Conservation (phyloP, 2,888 invertebrate species). For the Diarsia rubi region DNA sequence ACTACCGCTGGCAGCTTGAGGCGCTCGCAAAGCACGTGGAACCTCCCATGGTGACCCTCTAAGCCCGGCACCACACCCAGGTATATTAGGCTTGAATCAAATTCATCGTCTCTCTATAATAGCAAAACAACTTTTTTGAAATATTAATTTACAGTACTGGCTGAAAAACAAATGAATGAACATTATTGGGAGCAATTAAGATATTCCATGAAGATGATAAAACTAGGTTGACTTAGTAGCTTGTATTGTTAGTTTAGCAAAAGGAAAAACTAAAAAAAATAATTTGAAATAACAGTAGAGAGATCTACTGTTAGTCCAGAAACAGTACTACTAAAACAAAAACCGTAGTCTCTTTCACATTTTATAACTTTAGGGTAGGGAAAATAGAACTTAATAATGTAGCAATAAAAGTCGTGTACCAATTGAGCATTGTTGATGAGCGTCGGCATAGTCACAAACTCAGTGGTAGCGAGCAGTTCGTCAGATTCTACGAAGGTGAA, state of each 20-base stretch:
- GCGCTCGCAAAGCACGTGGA: conserved; percentile 70
- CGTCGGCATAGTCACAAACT: conserved; percentile 50
- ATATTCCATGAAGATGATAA: background rate
- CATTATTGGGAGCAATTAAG: background rate
- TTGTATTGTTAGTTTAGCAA: too few species aligned
- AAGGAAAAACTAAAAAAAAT: too few species aligned
- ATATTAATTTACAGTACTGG: background rate
- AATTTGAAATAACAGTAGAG: background rate
- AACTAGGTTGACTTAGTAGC: background rate
- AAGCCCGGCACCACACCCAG: conserved; percentile 76
- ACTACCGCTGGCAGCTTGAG: conserved; percentile 74
- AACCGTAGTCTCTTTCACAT: background rate
- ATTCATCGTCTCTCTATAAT: conserved; percentile 42
- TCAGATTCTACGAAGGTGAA: conserved; percentile 41
- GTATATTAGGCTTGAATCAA: conserved; percentile 44
- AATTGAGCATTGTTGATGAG: conserved; percentile 33
- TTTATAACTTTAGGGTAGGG: background rate
- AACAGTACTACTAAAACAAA: background rate
- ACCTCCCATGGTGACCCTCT: conserved; percentile 74
- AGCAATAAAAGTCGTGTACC: conserved; percentile 30
- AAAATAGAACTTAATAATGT: background rate
- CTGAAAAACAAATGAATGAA: background rate
- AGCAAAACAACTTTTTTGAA: background rate
- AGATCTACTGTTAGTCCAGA: background rate
- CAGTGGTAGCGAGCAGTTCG: conserved; percentile 54